Evolutionary conservation across 92 coral and sea anemone species (phyloP), one percentile per base, ranked within the genome.

Genomic region (Epizoanthus scotinus): DNA sequence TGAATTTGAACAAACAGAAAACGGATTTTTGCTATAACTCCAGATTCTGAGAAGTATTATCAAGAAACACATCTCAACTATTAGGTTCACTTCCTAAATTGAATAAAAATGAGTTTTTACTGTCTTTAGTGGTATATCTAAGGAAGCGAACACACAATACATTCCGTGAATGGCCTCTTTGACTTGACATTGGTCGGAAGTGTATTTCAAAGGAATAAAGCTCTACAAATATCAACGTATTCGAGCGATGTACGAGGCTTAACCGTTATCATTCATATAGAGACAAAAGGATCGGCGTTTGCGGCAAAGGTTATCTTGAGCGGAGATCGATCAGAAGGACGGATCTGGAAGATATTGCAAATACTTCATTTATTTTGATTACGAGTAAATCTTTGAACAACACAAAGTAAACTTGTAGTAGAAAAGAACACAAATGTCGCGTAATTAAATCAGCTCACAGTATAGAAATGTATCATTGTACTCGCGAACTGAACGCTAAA

Each of bases 201-300:
- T 21, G 53, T 19, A 75, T 27, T 21, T 24, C 27, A 54, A 58
- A 22, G 24, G 27, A 58, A 3, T 40, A n/a, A n/a, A n/a, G 54
- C 17, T 44, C 19, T 20, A 55, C 40, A 34, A 34, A 34, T 34
- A 34, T 34, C 3, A 34, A 34, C 24, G 44, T 20, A 29, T 36
- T 34, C 26, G 12, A 34, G 40, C n/a, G 19, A 47, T 50, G 25
- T 29, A 56, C 24, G 20, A 63, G 31, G 12, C 58, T n/a, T 20
- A 27, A 49, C 18, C 63, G 14, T 47, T 54, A 22, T 58, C 68
- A 49, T 57, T 75, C 49, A 59, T 8, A 75, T 34, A 34, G 5
- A 59, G 26, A 75, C 81, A 75, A 75, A 75, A 63, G 54, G 36
- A 52, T 54, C 40, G 40, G 40, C 40, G 68, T 75, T 75, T 59